Evolutionary conservation across 2,888 invertebrate species (phyloP), one percentile per base, ranked within the genome.

Genomic region (Stramonita haemastoma): DNA sequence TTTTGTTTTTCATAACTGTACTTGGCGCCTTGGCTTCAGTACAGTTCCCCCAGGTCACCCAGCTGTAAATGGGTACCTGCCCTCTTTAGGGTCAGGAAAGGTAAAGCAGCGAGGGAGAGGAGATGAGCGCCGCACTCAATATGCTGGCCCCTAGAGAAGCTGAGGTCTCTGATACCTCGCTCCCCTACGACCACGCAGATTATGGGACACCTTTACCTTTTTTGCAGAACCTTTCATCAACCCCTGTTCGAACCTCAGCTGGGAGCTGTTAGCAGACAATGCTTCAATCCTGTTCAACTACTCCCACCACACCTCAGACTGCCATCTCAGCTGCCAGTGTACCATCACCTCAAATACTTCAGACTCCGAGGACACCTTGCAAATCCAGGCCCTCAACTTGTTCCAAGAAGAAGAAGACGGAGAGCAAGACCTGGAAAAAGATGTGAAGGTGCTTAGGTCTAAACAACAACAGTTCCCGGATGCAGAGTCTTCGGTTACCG

Each of bases 161-260:
- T n/a, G n/a, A n/a, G n/a, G n/a, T n/a, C n/a, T n/a, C n/a, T n/a
- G n/a, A n/a, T n/a, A n/a, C n/a, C n/a, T n/a, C n/a, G n/a, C n/a
- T n/a, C n/a, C n/a, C n/a, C n/a, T n/a, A n/a, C n/a, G n/a, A n/a
- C n/a, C n/a, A n/a, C n/a, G n/a, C n/a, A n/a, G n/a, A n/a, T n/a
- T n/a, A n/a, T n/a, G n/a, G n/a, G n/a, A n/a, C n/a, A n/a, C n/a
- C n/a, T n/a, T n/a, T n/a, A n/a, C n/a, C n/a, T 19, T 86, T 66
- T 22, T 36, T 36, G 11, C 36, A 87, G 77, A 36, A 17, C 77
- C 77, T 77, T 70, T 87, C 79, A 29, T 46, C 11, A 32, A 87
- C 32, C 87, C 87, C 46, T 87, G 87, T 57, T 87, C 87, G 15
- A 85, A 85, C 85, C 32, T 22, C 77, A 87, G 56, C 46, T 79